Evolutionary conservation across 2,113 vertebrate genomes (phyloP), one percentile per base, ranked within the genome.

Genomic region (Sarotherodon lohbergeri): DNA sequence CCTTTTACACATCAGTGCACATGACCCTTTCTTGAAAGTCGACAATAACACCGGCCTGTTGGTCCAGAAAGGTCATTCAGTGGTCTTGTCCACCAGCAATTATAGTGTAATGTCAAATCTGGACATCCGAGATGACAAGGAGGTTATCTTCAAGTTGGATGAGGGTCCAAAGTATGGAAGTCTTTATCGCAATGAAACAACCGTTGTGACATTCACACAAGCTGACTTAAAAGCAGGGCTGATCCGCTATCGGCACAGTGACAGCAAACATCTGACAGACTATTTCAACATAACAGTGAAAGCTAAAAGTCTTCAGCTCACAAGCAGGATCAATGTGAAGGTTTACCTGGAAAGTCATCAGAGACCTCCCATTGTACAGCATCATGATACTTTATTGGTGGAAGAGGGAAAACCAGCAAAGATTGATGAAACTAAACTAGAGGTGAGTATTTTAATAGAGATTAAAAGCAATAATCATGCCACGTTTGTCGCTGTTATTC

Each of bases 331-430:
- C 48, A 93, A 91, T 50, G 88, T 98, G 36, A 96, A 88, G 11
- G 86, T 98, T 22, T 98, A 96, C 90, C 96, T 97, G 82, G 97
- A 98, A 91, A 96, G 96, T 88, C 97, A 98, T 59, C 97, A 96
- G 48, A 94, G 93, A 83, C 96, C 94, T 3, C 96, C 95, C 32
- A 95, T 93, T 0, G 29, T 97, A 84, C 90, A 97, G 88, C 96
- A 96, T 81, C 96, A 93, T 84, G 96, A 94, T 80, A 92, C 3
- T 48, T 92, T 99, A 55, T 90, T 97, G 79, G 98, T 98, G 63
- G 98, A 99, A 90, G 98, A 99, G 94, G 97, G 97, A 81, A 97
- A 97, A 88, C 94, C 96, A 82, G 96, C 97, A 61, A 97, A 97
- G 94, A 96, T 98, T 80, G 97, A 95, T 27, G 96, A 93, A 91